Percentiles rank a stretch among this genome's conserved stretches.
phyloP scores from a whole-genome alignment of 1,140 invertebrate genomes.

The Trichonephila inaurata region DNA sequence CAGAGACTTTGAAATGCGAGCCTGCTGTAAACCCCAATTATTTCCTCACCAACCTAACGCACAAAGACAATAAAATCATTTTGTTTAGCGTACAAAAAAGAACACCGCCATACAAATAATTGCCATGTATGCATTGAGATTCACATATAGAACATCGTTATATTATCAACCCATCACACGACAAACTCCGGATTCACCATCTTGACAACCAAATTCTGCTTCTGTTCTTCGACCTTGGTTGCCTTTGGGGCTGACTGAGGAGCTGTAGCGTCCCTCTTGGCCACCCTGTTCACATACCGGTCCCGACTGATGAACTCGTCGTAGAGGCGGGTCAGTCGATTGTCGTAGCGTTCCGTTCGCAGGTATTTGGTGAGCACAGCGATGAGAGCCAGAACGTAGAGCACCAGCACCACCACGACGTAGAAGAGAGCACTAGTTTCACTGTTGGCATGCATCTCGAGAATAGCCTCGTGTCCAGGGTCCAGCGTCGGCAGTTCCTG shows the following conservation, averaged over 20 bases:
- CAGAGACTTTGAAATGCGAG: too few species aligned
- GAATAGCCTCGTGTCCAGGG: slow-evolving; percentile 69
- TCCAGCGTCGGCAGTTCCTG: slow-evolving; percentile 23
- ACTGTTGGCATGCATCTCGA: slow-evolving; percentile 77
- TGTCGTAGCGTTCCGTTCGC: slow-evolving; percentile 74
- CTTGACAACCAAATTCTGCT: slow-evolving; percentile 16
- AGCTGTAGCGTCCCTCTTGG: background rate
- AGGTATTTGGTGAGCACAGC: slow-evolving; percentile 75
- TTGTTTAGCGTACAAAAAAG: too few species aligned
- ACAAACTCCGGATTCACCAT: slow-evolving; percentile 50
- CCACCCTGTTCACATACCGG: slow-evolving; percentile 58
- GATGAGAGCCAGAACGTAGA: slow-evolving; percentile 75
- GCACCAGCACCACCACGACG: slow-evolving; percentile 76
- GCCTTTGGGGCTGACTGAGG: background rate
- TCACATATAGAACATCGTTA: too few species aligned
- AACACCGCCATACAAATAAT: too few species aligned
- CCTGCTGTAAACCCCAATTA: too few species aligned
- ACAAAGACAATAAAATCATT: too few species aligned
- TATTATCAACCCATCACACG: background rate
- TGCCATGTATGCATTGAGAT: too few species aligned
- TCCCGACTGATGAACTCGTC: slow-evolving; percentile 74
- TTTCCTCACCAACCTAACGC: too few species aligned
- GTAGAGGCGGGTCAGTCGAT: slow-evolving; percentile 71
- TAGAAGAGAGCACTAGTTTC: slow-evolving; percentile 76
- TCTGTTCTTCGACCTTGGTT: slow-evolving; percentile 10